Percentiles rank a stretch among this genome's conserved stretches.
phyloP scores from a whole-genome alignment of 1,140 invertebrate species.

The Calosoma granatense region DNA sequence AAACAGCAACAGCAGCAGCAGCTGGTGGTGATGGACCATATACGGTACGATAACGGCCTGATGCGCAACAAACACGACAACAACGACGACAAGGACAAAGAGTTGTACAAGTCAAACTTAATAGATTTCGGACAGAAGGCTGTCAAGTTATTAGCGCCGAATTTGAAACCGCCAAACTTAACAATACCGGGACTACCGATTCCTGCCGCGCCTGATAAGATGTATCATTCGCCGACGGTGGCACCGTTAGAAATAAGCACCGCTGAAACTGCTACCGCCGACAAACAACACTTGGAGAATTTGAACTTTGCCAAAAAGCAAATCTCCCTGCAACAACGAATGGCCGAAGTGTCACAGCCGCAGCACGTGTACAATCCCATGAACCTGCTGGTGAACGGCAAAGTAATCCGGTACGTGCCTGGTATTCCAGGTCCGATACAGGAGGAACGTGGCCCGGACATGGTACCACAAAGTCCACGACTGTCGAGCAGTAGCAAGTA shows the following conservation, averaged over 20 bases:
- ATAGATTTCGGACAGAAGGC: slow-evolving; percentile 33
- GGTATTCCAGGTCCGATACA: slow-evolving; percentile 68
- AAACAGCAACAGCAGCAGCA: too few relatives aligned
- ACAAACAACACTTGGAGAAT: slow-evolving; percentile 11
- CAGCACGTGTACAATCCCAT: slow-evolving; percentile 52
- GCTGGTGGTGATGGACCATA: background rate
- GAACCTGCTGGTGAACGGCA: slow-evolving; percentile 49
- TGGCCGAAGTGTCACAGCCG: background rate
- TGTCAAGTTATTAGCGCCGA: slow-evolving; percentile 29
- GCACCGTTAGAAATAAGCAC: background rate
- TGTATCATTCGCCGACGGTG: background rate
- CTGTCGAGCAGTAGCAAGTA: background rate
- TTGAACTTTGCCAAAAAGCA: slow-evolving; percentile 17
- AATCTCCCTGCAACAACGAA: slow-evolving; percentile 13
- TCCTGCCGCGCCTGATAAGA: slow-evolving; percentile 8
- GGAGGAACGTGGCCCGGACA: slow-evolving; percentile 15
- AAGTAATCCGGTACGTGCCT: slow-evolving; percentile 69
- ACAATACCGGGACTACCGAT: slow-evolving; percentile 22
- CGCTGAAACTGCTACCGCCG: background rate
- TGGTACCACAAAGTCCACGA: background rate
- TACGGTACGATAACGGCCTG: background rate
- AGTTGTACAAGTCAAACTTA: slow-evolving; percentile 25
- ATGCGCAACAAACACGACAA: background rate
- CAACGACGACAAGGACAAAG: background rate
- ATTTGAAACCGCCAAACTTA: slow-evolving; percentile 30